phyloP scores from a whole-genome alignment of 2,113 vertebrate genomes.

The Centrocercus urophasianus region DNA sequence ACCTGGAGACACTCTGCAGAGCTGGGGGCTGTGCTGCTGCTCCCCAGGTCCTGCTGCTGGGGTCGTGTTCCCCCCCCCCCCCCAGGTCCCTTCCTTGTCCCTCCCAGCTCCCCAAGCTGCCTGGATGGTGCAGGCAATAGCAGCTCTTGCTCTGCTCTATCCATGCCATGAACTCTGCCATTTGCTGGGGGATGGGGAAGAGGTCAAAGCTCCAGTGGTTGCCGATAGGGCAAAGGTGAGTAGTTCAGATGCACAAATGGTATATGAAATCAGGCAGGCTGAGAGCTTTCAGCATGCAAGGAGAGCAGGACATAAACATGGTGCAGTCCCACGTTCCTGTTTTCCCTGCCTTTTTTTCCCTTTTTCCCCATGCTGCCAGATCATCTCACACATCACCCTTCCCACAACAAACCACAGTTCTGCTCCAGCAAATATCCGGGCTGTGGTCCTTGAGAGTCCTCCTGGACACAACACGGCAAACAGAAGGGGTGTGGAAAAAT shows the following conservation, averaged over 20 bases:
- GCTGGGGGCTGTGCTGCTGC: background rate
- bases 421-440: background rate
- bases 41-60: background rate
- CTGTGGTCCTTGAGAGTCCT: background rate
- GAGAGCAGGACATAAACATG: background rate
- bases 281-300: background rate
- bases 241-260: background rate
- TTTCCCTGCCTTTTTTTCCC: background rate
- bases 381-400: background rate
- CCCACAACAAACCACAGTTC: background rate
- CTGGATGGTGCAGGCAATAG: background rate
- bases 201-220: background rate
- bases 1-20: background rate
- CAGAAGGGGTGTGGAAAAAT: background rate
- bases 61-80: background rate
- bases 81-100: background rate
- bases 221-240: background rate
- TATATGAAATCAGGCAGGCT: background rate
- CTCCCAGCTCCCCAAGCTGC: background rate
- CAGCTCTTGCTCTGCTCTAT: background rate
- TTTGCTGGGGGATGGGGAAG: background rate
- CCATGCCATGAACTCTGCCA: background rate
- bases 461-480: background rate
- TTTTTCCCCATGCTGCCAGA: background rate
- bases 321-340: background rate